Conservation (phyloP, 2,888 invertebrate species). For the Notodonta ziczac region DNA sequence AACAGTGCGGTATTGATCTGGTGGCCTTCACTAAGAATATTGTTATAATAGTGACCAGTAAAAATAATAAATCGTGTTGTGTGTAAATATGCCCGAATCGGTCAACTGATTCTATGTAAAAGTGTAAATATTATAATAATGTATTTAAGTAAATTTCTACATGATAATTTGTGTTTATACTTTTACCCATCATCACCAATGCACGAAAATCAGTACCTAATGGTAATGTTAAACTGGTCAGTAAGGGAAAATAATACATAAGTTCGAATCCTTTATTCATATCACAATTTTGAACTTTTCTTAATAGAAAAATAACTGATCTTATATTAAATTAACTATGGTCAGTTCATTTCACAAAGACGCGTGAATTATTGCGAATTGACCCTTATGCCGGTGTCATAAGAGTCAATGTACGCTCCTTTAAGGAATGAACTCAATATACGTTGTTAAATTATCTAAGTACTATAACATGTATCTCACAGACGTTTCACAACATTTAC, state of each 20-base stretch:
- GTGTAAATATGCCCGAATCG: too few species aligned
- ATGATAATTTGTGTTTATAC: neutral
- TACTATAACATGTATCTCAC: neutral
- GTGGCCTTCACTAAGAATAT: too few species aligned
- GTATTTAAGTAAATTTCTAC: slow-evolving; percentile 2
- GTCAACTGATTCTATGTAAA: neutral
- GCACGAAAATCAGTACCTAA: too few species aligned
- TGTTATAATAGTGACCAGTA: too few species aligned
- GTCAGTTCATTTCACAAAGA: too few species aligned
- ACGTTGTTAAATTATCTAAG: slow-evolving; percentile 8
- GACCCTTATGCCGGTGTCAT: too few species aligned
- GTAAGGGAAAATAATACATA: slow-evolving; percentile 7
- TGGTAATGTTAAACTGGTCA: neutral
- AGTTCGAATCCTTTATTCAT: slow-evolving; percentile 51
- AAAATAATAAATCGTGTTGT: too few species aligned
- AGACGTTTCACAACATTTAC: neutral
- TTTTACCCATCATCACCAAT: neutral
- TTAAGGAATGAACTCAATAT: too few species aligned
- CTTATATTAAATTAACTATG: slow-evolving; percentile 16
- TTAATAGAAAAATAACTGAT: slow-evolving; percentile 52
- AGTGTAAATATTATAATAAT: neutral
- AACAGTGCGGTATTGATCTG: too few species aligned
- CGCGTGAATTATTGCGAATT: too few species aligned
- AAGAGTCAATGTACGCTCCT: too few species aligned
- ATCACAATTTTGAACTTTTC: slow-evolving; percentile 59